Evolutionary conservation across 2,797 vertebrate species (phyloP), one percentile per base, ranked within the genome.

Genomic region (Distichodus sexfasciatus): DNA sequence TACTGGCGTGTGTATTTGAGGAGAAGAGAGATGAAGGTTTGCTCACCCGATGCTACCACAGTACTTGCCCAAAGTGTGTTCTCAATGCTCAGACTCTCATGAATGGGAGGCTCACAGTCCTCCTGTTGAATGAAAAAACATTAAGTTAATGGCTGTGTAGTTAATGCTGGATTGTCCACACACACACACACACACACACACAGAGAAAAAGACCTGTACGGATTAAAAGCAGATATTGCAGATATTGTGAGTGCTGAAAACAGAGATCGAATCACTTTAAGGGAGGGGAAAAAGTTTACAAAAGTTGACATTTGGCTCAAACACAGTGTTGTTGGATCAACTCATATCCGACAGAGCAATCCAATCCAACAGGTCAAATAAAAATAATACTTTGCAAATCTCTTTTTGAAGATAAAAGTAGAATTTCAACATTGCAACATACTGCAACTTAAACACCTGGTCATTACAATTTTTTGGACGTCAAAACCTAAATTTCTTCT

Each of bases 31-130:
- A 33, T 14, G 31, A 4, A 4, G 55, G 35, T 41, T 55, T 24
- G 51, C 90, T 89, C 69, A 99, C 97, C 97, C 57, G 97, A 99
- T 17, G 97, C 97, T 24, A 99, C 97, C 33, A 99, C 87, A 0
- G 97, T 97, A 90, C 97, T 96, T 44, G 97, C 96, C 97, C 97
- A 98, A 23, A 99, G 85, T 0, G 95, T 97, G 84, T 99, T 98
- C 72, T 99, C 96, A 80, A 97, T 96, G 75, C 93, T 93, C 57
- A 99, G 89, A 77, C 97, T 99, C 88, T 99, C 97, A 0, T 95
- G 92, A 77, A 98, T 72, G 54, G 94, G 88, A 31, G 96, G 97
- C 54, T 98, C 96, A 11, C 87, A 82, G 82, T 99, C 97, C 80
- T 98, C 97, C 97, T 99, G 77, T 64, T 75, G 79, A 65, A 55